phyloP scores from a whole-genome alignment of 2,797 vertebrate species.

The Pseudomugil tenellus region DNA sequence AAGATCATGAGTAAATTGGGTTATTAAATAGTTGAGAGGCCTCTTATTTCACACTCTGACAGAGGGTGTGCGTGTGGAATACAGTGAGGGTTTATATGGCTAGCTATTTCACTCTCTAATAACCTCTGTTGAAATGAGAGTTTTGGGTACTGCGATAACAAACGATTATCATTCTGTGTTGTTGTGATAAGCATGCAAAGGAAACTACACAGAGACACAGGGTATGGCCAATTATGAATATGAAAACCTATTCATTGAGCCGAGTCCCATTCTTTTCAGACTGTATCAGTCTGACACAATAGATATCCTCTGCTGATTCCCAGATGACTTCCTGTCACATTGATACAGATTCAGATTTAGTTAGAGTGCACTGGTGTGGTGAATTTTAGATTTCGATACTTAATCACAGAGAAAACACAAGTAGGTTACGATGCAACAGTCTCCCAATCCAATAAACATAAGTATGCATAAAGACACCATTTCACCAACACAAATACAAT shows the following conservation, averaged over 20 bases:
- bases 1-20: constrained; percentile 65
- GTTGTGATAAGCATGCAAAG: constrained; percentile 74
- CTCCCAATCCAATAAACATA: constrained; percentile 36
- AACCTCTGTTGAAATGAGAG: constrained; percentile 76
- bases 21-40: constrained; percentile 73
- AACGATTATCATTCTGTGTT: constrained; percentile 75
- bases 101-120: constrained; percentile 73
- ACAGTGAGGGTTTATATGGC: constrained; percentile 58
- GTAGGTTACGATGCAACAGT: constrained; percentile 32
- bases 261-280: constrained; percentile 66
- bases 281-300: constrained; percentile 66
- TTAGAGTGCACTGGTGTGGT: constrained; percentile 48
- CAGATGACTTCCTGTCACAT: constrained; percentile 74
- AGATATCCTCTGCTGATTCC: constrained; percentile 72
- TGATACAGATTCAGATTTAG: constrained; percentile 71
- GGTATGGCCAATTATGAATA: constrained; percentile 71
- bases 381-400: constrained; percentile 58
- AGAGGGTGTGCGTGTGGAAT: constrained; percentile 44
- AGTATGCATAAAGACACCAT: constrained; percentile 22
- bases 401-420: constrained; percentile 58
- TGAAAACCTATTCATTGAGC: constrained; percentile 74
- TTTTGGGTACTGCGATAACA: constrained; percentile 79
- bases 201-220: constrained; percentile 69
- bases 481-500: constrained; percentile 14
- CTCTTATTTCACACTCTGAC: constrained; percentile 67